Evolutionary conservation across 2,888 invertebrate genomes (phyloP), one percentile per base, ranked within the genome.

Genomic region (Cheilosia impressa): DNA sequence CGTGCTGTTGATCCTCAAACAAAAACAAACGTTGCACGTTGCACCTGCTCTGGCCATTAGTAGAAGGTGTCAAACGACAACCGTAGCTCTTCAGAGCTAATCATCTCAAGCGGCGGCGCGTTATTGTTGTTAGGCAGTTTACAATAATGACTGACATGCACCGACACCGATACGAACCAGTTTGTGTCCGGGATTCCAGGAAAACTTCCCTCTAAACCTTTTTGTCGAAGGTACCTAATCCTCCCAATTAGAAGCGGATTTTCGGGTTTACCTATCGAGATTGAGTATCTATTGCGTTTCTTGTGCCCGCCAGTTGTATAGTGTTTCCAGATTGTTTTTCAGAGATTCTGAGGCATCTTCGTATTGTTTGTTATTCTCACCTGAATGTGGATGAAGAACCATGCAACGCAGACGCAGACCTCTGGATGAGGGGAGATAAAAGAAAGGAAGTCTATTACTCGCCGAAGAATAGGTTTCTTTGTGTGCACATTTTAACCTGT

Each of bases 191-290:
- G 38, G 43, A 52, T 83, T 84, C 78, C 69, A 52, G 58, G 83
- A 84, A 84, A 17, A 27, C 63, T 65, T 41, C 52, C 75, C 63
- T 63, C 73, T 73, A 78, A 58, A 63, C 83, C 83, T 5, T 83
- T 78, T 60, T 27, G 1, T 38, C 43, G 31, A 41, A 79, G 69
- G 57, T 78, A 27, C 27, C 27, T 7, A 84, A 84, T 79, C 73
- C 78, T 78, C 78, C 79, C 83, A 84, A 84, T 84, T 79, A 84
- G 69, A 83, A 84, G 73, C 38, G 52, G 83, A 84, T 84, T 84
- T 84, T 84, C 83, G 73, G 83, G 73, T 84, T 73, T 68, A 63
- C 53, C 52, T 63, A 55, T 69, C 52, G 24, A 68, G 55, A 62
- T 83, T 55, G 57, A 57, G 68, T 57, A 55, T 75, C 63, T 72